These are phyloP conservation scores for Nasonovia ribisnigri DNA, from an alignment of 2,888 invertebrate species.

Conservation along the genomic window DNA sequence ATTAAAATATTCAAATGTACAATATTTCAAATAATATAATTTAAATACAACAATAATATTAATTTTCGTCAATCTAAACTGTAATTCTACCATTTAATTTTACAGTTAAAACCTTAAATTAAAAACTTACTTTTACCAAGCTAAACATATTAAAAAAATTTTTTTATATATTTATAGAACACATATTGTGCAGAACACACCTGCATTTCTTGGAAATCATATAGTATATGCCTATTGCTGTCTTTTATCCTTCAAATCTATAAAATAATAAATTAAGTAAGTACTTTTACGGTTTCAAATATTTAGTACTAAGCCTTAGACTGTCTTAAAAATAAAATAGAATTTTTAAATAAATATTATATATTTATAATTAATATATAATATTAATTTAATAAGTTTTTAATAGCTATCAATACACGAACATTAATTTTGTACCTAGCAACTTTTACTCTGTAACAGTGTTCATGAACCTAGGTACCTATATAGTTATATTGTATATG, in stretches of 20 bases:
- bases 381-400: neutral
- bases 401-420: slow-evolving; percentile 2
- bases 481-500: neutral
- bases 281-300: neutral
- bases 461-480: neutral
- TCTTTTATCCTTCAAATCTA: neutral
- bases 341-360: neutral
- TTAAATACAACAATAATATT: neutral
- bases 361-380: neutral
- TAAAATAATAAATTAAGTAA: neutral
- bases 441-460: neutral
- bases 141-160: no score
- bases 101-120: no score
- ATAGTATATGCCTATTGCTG: neutral
- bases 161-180: neutral
- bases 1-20: no score
- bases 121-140: neutral
- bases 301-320: neutral
- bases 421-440: neutral
- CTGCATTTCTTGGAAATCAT: neutral
- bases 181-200: neutral
- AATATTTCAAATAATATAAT: neutral
- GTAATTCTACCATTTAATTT: no score
- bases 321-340: neutral
- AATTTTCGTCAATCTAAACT: neutral